These are phyloP conservation scores for Hepsetus odoe DNA, from an alignment of 2,113 vertebrate species.

Conservation along the genomic window DNA sequence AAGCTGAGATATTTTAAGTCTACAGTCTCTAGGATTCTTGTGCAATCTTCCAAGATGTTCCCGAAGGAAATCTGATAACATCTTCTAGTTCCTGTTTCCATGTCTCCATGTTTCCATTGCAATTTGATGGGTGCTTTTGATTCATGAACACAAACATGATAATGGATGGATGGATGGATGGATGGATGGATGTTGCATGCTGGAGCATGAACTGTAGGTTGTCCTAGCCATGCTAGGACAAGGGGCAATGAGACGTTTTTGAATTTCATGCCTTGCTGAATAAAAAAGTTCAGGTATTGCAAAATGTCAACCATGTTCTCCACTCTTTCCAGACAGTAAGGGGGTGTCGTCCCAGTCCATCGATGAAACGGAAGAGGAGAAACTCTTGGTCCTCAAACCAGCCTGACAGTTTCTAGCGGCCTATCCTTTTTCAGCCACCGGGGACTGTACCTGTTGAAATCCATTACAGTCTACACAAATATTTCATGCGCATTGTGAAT, in stretches of 20 bases:
- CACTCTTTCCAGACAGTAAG: not conserved
- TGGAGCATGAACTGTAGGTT: too few species aligned
- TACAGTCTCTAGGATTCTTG: not conserved
- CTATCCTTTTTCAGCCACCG: not conserved
- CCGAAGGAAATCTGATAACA: constrained; percentile 1
- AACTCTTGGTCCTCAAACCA: not conserved
- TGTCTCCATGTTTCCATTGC: too few species aligned
- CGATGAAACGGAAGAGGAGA: not conserved
- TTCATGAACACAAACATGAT: too few species aligned
- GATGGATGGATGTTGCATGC: too few species aligned
- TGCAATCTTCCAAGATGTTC: not conserved
- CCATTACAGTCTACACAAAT: constrained; percentile 3
- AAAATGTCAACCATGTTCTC: too few species aligned
- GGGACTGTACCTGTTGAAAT: not conserved
- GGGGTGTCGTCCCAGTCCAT: not conserved
- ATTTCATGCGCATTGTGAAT: not conserved
- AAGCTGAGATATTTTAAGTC: too few species aligned
- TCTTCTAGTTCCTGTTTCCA: too few species aligned
- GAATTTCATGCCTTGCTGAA: too few species aligned
- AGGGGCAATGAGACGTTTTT: too few species aligned
- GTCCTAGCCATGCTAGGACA: too few species aligned
- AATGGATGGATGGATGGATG: too few species aligned
- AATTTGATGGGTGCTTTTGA: constrained; percentile 6
- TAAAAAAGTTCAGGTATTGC: too few species aligned
- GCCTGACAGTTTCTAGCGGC: not conserved